phyloP scores from a whole-genome alignment of 2,797 vertebrate species.

The Austrolebias charrua region DNA sequence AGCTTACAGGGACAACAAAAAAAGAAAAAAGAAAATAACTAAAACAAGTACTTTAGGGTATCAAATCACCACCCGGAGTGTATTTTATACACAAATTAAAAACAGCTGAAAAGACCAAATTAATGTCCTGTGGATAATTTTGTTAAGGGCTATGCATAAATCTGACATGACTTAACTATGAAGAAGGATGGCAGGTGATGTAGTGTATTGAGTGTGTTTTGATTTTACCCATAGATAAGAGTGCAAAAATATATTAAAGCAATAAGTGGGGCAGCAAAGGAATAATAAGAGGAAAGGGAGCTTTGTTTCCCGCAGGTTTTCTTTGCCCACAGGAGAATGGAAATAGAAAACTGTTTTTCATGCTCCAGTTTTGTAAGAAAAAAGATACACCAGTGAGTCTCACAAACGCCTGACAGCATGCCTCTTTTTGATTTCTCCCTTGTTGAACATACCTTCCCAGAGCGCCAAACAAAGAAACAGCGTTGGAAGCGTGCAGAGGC shows the following conservation, averaged over 20 bases:
- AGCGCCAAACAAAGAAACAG: constrained; percentile 22
- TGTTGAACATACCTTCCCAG: constrained; percentile 26
- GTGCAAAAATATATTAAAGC: constrained; percentile 38
- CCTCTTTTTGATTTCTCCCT: constrained; percentile 45
- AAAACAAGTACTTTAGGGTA: constrained; percentile 31
- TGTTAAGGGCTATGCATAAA: no score
- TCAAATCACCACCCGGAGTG: constrained; percentile 41
- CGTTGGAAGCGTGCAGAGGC: constrained; percentile 34
- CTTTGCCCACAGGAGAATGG: neutral
- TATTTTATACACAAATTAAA: constrained; percentile 45
- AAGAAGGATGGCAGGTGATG: constrained; percentile 22
- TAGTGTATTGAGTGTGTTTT: constrained; percentile 31
- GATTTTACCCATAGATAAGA: constrained; percentile 48
- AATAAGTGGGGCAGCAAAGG: constrained; percentile 31
- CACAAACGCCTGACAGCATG: constrained; percentile 19
- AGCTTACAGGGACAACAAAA: constrained; percentile 42
- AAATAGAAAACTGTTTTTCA: constrained; percentile 27
- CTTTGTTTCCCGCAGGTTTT: constrained; percentile 34
- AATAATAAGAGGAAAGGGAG: constrained; percentile 33
- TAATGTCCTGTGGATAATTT: constrained; percentile 31
- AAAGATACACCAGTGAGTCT: constrained; percentile 19
- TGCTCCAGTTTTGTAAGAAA: constrained; percentile 27
- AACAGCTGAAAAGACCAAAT: constrained; percentile 20
- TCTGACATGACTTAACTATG: no score
- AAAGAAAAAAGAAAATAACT: constrained; percentile 9